Percentiles rank a stretch among this genome's conserved stretches.
Evolutionary conservation across 2,797 vertebrate genomes (phyloP).

Genomic region (Anas georgica): DNA sequence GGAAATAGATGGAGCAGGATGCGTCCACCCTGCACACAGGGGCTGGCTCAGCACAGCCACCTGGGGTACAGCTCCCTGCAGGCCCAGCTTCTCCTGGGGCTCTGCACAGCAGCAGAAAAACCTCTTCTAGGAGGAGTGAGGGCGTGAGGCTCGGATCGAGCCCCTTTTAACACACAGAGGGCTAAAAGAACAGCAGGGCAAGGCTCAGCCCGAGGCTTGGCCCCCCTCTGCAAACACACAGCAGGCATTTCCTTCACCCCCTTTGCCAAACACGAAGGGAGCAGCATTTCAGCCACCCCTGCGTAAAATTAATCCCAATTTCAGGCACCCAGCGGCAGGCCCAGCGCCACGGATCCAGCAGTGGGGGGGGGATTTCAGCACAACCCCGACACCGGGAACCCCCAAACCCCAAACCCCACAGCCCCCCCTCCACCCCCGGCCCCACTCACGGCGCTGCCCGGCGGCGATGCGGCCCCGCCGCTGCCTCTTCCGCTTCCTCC

Average conservation of each 20-base stretch:
- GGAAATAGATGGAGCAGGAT: background rate
- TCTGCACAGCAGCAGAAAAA: background rate
- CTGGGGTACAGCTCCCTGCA: background rate
- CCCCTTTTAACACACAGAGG: background rate
- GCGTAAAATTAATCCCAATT: too few relatives aligned
- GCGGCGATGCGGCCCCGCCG: background rate
- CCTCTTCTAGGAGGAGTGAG: background rate
- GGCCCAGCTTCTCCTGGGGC: background rate
- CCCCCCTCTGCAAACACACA: background rate
- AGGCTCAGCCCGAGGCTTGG: background rate
- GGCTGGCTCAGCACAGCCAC: background rate
- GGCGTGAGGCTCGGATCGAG: background rate
- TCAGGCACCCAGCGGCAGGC: too few relatives aligned
- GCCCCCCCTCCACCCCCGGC: background rate
- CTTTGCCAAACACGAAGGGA: background rate
- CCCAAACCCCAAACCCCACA: too few relatives aligned
- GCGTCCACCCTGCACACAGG: background rate
- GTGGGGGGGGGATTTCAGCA: too few relatives aligned
- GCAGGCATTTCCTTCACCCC: background rate
- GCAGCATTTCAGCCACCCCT: background rate
- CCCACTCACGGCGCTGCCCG: slow-evolving; percentile 35
- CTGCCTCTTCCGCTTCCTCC: slow-evolving; percentile 26
- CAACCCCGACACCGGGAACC: too few relatives aligned
- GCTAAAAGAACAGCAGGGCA: background rate
- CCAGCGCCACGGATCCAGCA: too few relatives aligned